Evolutionary conservation across 1,140 invertebrate genomes (phyloP).

Genomic region (Leptinotarsa texana): DNA sequence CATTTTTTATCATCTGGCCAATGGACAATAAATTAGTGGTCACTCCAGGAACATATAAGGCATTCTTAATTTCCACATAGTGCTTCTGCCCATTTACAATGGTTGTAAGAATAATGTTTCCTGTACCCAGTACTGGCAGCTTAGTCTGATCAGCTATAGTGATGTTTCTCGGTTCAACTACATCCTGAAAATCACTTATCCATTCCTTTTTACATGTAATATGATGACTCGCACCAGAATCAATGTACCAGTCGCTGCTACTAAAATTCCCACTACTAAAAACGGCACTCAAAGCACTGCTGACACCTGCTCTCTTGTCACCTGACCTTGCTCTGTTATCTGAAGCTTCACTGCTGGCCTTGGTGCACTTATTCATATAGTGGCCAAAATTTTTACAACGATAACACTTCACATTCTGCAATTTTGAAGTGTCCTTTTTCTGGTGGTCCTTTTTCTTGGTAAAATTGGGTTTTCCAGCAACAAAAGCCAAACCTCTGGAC

Average conservation of each 20-base stretch:
- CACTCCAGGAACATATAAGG: constrained; percentile 25
- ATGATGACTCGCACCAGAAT: constrained; percentile 44
- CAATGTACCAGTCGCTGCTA: constrained; percentile 43
- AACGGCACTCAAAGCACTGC: constrained; percentile 24
- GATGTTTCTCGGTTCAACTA: neutral
- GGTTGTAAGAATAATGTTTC: constrained; percentile 23
- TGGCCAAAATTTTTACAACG: constrained; percentile 27
- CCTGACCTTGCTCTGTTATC: neutral
- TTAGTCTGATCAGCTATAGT: constrained; percentile 29
- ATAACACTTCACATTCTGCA: constrained; percentile 13
- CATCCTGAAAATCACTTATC: constrained; percentile 10
- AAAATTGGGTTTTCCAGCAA: constrained; percentile 17
- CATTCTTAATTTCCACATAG: constrained; percentile 15
- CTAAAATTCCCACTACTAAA: constrained; percentile 38
- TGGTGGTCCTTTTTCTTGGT: neutral
- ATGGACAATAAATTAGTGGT: constrained; percentile 34
- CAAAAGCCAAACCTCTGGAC: neutral
- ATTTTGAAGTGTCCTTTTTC: neutral
- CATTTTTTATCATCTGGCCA: constrained; percentile 18
- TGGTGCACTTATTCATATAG: constrained; percentile 24
- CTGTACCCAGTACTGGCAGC: constrained; percentile 12
- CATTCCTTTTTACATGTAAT: constrained; percentile 40
- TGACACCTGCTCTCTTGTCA: neutral
- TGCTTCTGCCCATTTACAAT: neutral
- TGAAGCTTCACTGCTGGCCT: neutral